A percentile compares a stretch with the other conserved stretches of the same genome.
Evolutionary conservation across 2,797 vertebrate species (phyloP).

Genomic region (Saxicola maurus): DNA sequence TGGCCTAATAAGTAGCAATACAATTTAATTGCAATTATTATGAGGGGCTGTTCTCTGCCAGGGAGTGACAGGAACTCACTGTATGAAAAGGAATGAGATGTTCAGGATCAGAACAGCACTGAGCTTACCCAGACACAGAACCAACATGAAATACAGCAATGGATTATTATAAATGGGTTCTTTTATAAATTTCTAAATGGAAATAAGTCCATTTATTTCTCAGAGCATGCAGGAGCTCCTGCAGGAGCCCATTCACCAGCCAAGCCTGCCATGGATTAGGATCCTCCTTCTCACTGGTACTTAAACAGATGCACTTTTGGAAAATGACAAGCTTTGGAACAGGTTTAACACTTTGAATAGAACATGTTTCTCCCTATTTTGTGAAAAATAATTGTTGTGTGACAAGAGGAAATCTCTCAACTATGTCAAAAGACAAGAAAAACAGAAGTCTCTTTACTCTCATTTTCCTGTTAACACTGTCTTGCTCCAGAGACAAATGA

Average conservation of each 20-base stretch:
- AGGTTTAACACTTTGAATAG: background rate
- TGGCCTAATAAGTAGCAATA: background rate
- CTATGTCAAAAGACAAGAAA: background rate
- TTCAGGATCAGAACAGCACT: background rate
- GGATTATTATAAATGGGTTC: background rate
- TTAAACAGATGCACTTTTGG: constrained; percentile 24
- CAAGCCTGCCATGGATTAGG: background rate
- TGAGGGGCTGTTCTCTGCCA: background rate
- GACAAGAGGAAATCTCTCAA: background rate
- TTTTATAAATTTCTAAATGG: background rate
- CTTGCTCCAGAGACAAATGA: background rate
- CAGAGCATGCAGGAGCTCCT: background rate
- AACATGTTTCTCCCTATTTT: background rate
- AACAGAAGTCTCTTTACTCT: background rate
- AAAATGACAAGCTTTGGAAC: background rate
- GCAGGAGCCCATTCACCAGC: background rate
- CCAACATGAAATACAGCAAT: background rate
- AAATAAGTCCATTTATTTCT: background rate
- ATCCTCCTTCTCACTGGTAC: background rate
- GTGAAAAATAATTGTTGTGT: background rate
- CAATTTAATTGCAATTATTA: background rate
- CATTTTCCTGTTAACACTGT: background rate
- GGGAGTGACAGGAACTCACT: background rate
- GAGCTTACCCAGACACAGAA: background rate
- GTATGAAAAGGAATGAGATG: background rate